Evolutionary conservation across 1,140 invertebrate genomes (phyloP).

Genomic region (Limonius californicus): DNA sequence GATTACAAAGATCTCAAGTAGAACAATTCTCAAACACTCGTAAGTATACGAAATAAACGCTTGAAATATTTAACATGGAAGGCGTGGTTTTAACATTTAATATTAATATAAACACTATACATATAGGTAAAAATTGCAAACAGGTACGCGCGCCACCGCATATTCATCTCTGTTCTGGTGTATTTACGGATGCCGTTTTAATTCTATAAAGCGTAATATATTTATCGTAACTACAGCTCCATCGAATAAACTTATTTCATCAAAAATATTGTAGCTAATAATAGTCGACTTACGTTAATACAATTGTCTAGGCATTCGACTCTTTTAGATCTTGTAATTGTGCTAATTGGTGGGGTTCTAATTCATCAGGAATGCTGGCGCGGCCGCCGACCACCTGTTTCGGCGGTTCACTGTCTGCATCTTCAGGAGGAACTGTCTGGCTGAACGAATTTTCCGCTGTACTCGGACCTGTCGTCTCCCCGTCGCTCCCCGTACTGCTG

Average conservation of each 20-base stretch:
- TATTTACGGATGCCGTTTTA: not conserved
- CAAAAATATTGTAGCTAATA: conserved; percentile 15
- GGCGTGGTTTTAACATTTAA: conserved; percentile 15
- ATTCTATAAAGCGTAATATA: conserved; percentile 12
- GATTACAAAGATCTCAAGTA: too few species aligned
- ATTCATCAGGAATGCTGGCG: conserved; percentile 79
- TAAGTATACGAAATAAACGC: conserved; percentile 19
- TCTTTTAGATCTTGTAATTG: conserved; percentile 81
- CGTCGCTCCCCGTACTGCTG: conserved; percentile 59
- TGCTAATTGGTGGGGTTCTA: conserved; percentile 78
- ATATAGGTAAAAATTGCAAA: conserved; percentile 1
- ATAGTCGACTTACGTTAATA: conserved; percentile 6
- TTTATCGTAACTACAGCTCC: conserved; percentile 7
- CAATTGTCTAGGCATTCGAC: conserved; percentile 72
- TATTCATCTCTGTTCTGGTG: not conserved
- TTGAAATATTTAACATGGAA: conserved; percentile 20
- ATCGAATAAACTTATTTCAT: conserved; percentile 4
- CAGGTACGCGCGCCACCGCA: not conserved
- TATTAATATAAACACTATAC: conserved; percentile 18
- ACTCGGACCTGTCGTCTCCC: conserved; percentile 57
- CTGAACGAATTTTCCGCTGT: conserved; percentile 59
- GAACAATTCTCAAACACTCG: too few species aligned
- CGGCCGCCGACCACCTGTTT: conserved; percentile 66
- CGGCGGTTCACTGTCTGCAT: conserved; percentile 38
- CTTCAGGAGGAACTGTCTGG: not conserved